Evolutionary conservation across 2,797 vertebrate genomes (phyloP).

Genomic region (Eospalax fontanierii): DNA sequence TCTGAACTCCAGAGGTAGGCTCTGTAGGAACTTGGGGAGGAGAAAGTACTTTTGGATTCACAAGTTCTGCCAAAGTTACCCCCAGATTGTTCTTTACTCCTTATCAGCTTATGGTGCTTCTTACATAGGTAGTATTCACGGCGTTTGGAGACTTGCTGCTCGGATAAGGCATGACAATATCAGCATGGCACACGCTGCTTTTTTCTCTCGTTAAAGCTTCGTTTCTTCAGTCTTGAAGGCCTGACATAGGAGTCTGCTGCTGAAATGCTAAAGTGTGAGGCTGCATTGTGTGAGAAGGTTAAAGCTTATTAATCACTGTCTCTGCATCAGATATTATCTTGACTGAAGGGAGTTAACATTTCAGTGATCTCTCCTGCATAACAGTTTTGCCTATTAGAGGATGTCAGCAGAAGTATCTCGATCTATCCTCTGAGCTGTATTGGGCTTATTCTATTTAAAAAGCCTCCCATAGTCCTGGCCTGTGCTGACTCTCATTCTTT

Average conservation of each 20-base stretch:
- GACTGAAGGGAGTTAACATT: slow-evolving; percentile 29
- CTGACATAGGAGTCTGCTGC: background rate
- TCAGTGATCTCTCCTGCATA: background rate
- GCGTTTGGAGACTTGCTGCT: background rate
- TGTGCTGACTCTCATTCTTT: background rate
- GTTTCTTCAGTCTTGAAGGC: background rate
- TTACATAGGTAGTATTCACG: background rate
- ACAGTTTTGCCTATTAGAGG: background rate
- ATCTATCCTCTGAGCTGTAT: background rate
- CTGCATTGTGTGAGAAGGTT: background rate
- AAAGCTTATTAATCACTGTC: background rate
- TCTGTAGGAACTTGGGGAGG: background rate
- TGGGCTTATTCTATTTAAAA: background rate
- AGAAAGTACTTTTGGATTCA: background rate
- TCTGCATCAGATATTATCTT: slow-evolving; percentile 27
- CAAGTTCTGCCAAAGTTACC: background rate
- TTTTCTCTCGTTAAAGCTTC: slow-evolving; percentile 8
- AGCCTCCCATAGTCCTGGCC: background rate
- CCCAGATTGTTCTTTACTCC: background rate
- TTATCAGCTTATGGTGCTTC: background rate
- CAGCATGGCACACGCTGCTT: background rate
- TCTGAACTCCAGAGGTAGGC: background rate
- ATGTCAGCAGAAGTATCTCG: background rate
- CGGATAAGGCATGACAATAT: background rate
- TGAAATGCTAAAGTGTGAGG: background rate